Base-by-base conservation (phyloP, 2,797 vertebrate species). In the Tapera naevia region DNA sequence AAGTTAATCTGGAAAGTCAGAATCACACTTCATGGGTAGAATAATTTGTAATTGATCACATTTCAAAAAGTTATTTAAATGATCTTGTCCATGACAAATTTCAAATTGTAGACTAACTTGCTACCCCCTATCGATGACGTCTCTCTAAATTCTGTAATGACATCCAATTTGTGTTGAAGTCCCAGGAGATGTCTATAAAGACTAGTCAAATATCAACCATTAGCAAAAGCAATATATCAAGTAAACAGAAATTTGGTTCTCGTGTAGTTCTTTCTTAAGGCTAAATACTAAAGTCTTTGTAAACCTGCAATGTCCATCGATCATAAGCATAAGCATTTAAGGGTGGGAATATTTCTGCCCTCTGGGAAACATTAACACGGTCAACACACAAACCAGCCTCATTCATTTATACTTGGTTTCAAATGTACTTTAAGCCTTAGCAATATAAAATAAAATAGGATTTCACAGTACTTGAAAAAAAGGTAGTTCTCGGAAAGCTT, bases 391-490 rank as follows among this genome's bases (percentile, higher is more conserved):
- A 72, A 30, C 14, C 67, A 81, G 48, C 28, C 41, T 90, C 60
- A 61, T 86, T 86, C 39, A 84, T 82, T 88, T 50, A 73, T 89
- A 73, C 37, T 81, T 70, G 32, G n/a, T 75, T 92, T 84, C 66
- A 75, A 93, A 88, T 35, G 58, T 70, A 81, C 62, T 95, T 84
- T 35, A 78, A 81, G 51, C 27, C 39, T 70, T 69, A 86, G 35
- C 17, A 70, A 66, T 32, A 83, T 12, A 81, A 66, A 88, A 78
- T 32, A 89, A 88, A 88, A 71, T 13, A 61, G 25, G 45, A 74
- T 72, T 87, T 91, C 62, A 86, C 17, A 62, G 76, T 57, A 84
- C 79, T 48, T 83, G 53, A 86, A 92, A 95, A 95, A 94, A 35
- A 1, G 0, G 21, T 67, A 64, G 25, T 91, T 95, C 89, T 32